A percentile compares a stretch with the other conserved stretches of the same genome.
These are phyloP conservation scores for Baronia brevicornis DNA, from an alignment of 2,888 invertebrate species.

Conservation along the genomic window DNA sequence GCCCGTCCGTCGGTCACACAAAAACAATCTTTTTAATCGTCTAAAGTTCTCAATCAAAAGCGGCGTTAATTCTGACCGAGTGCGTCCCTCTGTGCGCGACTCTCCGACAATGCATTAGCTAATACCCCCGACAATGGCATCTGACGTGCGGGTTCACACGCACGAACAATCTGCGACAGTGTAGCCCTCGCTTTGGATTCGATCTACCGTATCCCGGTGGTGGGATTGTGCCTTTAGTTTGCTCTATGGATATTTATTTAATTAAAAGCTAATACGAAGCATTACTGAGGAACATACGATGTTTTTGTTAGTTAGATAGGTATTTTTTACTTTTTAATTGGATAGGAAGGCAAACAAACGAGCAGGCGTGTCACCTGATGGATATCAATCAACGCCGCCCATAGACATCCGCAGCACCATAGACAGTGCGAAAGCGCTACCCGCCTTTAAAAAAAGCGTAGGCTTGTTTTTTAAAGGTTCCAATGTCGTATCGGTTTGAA, in stretches of 20 bases:
- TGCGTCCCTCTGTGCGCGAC: slow-evolving; percentile 13
- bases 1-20: slow-evolving; percentile 9
- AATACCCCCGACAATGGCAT: slow-evolving; percentile 44
- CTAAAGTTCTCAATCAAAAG: slow-evolving; percentile 30
- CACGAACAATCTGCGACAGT: slow-evolving; percentile 37
- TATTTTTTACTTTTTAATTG: no score
- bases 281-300: no score
- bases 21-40: slow-evolving; percentile 49
- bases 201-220: slow-evolving; percentile 18
- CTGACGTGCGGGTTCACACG: slow-evolving; percentile 43
- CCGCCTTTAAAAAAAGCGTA: no score
- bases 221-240: slow-evolving; percentile 4
- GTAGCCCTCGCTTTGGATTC: slow-evolving; percentile 33
- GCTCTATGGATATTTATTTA: slow-evolving; percentile 6
- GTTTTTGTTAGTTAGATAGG: no score
- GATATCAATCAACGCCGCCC: no score
- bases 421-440: no score
- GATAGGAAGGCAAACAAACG: no score
- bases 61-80: slow-evolving; percentile 16
- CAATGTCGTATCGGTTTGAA: no score
- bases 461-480: no score
- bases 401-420: no score
- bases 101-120: slow-evolving; percentile 41
- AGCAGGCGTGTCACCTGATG: no score
- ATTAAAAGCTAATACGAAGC: slow-evolving; percentile 3